These are phyloP conservation scores for Epinotia ramella DNA, from an alignment of 2,888 invertebrate species.

Conservation along the genomic window DNA sequence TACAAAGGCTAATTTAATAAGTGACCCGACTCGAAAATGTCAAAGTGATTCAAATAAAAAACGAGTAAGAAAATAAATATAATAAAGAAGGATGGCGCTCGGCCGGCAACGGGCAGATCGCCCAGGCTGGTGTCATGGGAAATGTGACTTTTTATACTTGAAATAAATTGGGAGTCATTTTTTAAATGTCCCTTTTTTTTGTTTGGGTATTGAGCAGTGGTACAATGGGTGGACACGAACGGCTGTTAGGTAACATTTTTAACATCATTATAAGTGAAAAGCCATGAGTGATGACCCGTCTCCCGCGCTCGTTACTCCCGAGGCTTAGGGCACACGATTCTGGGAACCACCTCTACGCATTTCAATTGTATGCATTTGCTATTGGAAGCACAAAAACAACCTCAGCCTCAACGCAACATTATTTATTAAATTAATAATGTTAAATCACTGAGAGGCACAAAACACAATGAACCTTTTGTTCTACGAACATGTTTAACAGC, in stretches of 20 bases:
- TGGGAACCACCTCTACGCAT: slow-evolving; percentile 37
- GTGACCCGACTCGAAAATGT: slow-evolving; percentile 81
- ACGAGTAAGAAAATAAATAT: slow-evolving; percentile 71
- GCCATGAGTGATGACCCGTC: slow-evolving; percentile 74
- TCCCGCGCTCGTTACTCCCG: slow-evolving; percentile 55
- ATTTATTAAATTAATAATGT: slow-evolving; percentile 25
- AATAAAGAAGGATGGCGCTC: slow-evolving; percentile 77
- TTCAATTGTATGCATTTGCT: slow-evolving; percentile 30
- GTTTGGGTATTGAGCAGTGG: slow-evolving; percentile 72
- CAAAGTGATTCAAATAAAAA: slow-evolving; percentile 80
- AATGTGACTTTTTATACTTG: slow-evolving; percentile 78
- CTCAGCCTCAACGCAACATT: slow-evolving; percentile 18
- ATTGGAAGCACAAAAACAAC: slow-evolving; percentile 1
- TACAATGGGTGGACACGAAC: slow-evolving; percentile 84
- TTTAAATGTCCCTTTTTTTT: slow-evolving; percentile 69
- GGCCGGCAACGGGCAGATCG: slow-evolving; percentile 62
- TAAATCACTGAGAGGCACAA: neutral
- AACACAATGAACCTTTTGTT: slow-evolving; percentile 18
- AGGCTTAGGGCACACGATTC: slow-evolving; percentile 40
- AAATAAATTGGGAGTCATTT: slow-evolving; percentile 85
- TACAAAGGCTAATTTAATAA: slow-evolving; percentile 85
- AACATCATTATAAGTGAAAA: slow-evolving; percentile 85
- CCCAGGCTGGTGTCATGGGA: slow-evolving; percentile 80
- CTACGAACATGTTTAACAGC: slow-evolving; percentile 21
- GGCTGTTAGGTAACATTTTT: slow-evolving; percentile 82